phyloP scores from a whole-genome alignment of 2,888 invertebrate genomes.

The Nemotelus pantherinus region DNA sequence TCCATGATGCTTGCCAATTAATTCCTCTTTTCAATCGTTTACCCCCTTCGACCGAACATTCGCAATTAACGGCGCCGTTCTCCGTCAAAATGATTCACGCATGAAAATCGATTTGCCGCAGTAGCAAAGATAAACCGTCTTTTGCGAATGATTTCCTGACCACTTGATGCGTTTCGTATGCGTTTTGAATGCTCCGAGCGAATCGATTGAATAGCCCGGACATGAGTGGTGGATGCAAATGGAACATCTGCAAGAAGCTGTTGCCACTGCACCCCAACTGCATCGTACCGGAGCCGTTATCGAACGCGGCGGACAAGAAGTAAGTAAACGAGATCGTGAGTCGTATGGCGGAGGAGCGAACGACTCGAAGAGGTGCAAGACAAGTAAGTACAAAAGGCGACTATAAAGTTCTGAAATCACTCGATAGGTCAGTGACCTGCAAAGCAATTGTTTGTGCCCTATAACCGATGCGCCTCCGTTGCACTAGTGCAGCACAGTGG shows the following conservation, averaged over 20 bases:
- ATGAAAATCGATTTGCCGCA: slow-evolving; percentile 32
- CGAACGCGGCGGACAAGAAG: not conserved
- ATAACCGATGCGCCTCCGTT: slow-evolving; percentile 30
- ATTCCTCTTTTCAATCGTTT: not conserved
- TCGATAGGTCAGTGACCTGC: slow-evolving; percentile 49
- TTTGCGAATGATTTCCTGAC: slow-evolving; percentile 34
- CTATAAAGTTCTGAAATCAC: slow-evolving; percentile 45
- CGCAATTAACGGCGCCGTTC: not conserved
- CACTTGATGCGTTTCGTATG: slow-evolving; percentile 34
- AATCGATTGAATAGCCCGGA: not conserved
- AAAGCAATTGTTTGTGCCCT: slow-evolving; percentile 47
- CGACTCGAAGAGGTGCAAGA: slow-evolving; percentile 29
- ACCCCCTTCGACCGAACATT: not conserved
- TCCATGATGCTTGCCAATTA: not conserved
- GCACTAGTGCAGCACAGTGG: slow-evolving; percentile 35
- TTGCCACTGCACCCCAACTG: slow-evolving; percentile 14
- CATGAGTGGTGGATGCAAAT: slow-evolving; percentile 29
- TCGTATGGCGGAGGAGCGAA: slow-evolving; percentile 11
- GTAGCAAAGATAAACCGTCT: slow-evolving; percentile 18
- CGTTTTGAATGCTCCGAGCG: not conserved
- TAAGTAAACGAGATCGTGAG: slow-evolving; percentile 19
- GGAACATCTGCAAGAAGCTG: slow-evolving; percentile 26
- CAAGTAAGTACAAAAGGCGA: slow-evolving; percentile 35
- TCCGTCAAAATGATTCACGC: slow-evolving; percentile 8
- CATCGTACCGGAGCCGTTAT: not conserved